Base-by-base conservation (phyloP, 2,888 invertebrate genomes). In the Steinernema carpocapsae region DNA sequence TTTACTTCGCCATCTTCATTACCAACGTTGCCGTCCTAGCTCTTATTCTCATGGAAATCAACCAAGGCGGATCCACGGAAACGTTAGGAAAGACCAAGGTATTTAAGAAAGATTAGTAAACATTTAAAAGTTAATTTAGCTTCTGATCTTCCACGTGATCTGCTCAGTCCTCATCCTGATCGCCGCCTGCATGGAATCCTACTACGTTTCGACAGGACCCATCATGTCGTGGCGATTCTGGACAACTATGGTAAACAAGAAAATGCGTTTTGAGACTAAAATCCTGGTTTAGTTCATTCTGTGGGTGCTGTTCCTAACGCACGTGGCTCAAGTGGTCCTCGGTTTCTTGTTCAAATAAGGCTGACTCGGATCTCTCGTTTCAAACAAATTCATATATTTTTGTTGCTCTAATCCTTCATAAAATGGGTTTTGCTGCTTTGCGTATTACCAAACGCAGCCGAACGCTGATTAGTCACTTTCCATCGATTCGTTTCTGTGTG, bases 51-150 rank as follows among this genome's bases (percentile, higher is more conserved):
- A 72, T 78, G 26, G 78, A 76, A 29, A 74, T 56, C 19, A 79
- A 78, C 51, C 51, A 64, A 26, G 26, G 32, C 29, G 64, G 64
- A 1, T 64, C 79, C 22, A 17, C 79, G 22, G 78, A 78, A 29
- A 24, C 79, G 52, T 37, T 78, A 70, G 78, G 78, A 29, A 78
- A 78, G 56, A n/a, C 42, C n/a, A 79, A 79, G 71, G 78, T 74
- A 45, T 19, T 70, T 19, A 14, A 19, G 22, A 19, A 4, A 17
- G 4, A 72, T n/a, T 46, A 2, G 37, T 29, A 19, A 22, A 7
- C 12, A 37, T 37, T 37, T 3, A 10, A 37, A 37, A 37, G n/a
- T 22, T 43, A 22, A 17, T 45, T 6, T 22, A 74, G 74, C 17
- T 74, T 7, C 2, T 74, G 24, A 74, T 74, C 72, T 32, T 74